A percentile compares a stretch with the other conserved stretches of the same genome.
These are phyloP conservation scores for Oreochromis aureus DNA, from an alignment of 2,113 vertebrate genomes.

Conservation along the genomic window DNA sequence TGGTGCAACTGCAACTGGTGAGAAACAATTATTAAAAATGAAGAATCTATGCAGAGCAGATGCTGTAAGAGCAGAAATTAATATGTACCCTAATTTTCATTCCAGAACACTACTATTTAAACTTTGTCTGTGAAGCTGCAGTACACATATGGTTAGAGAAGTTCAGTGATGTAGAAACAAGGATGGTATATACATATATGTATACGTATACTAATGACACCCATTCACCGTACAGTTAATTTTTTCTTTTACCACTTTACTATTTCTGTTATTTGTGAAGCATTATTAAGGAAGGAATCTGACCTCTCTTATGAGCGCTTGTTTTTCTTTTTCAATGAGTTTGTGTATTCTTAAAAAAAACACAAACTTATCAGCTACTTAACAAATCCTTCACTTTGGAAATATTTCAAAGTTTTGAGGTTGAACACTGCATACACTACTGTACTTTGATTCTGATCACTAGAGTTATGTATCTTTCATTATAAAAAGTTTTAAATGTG, in stretches of 20 bases:
- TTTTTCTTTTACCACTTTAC: not conserved
- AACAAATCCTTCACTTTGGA: not conserved
- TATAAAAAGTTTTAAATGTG: not conserved
- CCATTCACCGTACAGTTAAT: not conserved
- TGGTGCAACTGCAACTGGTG: slow-evolving; percentile 40
- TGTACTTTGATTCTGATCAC: not conserved
- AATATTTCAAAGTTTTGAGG: not conserved
- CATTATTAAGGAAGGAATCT: not conserved
- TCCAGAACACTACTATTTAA: not conserved
- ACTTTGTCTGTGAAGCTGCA: not conserved
- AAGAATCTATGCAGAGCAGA: not conserved
- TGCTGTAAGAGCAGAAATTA: not conserved
- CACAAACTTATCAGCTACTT: not conserved
- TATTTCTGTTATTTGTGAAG: not conserved
- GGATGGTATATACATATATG: not conserved
- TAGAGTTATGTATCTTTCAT: not conserved
- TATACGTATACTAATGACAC: not conserved
- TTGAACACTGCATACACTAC: not conserved
- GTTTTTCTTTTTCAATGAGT: not conserved
- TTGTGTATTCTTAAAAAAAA: not conserved
- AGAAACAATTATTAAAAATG: not conserved
- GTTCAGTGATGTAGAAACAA: not conserved
- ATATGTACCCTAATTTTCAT: not conserved
- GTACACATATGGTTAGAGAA: not conserved
- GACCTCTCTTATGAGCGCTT: not conserved